Evolutionary conservation across 1,140 invertebrate genomes (phyloP), one percentile per base, ranked within the genome.

Genomic region (Potamilus streckersoni): DNA sequence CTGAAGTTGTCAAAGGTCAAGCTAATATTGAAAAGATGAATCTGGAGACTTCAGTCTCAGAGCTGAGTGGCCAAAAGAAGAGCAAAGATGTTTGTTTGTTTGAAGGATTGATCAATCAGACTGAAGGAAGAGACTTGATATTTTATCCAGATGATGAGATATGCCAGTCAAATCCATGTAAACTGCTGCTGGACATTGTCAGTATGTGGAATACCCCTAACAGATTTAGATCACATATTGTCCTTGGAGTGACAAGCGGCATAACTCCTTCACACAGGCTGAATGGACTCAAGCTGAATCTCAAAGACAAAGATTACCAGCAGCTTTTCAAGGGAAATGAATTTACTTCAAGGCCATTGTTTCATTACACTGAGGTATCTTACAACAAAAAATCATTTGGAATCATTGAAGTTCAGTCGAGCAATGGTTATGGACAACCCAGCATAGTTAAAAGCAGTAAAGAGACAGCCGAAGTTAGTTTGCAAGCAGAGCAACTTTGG

Each of bases 131-230:
- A 57, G 38, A 69, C 38, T 38, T 58, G 16, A 27, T 63, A 38
- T 76, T 76, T 69, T 55, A 70, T 27, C 57, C 17, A 27, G 20
- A 59, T 4, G 19, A 20, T 58, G 59, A 63, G 6, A 14, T 23
- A 23, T 76, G 70, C 59, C 13, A 31, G 65, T 15, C 38, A 56
- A 62, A 70, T 59, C 68, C 67, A 64, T 31, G 63, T 12, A 20
- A 6, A 56, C 65, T 68, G n/a, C 64, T 56, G 13, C 13, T 65
- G 13, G 68, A 76, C 58, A 66, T 76, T 58, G 74, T 76, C n/a
- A 57, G 56, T 38, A 57, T 76, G 63, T 76, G 74, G 74, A 76
- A 76, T 23, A 76, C 74, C 2, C 74, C 74, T 38, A 61, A 76
- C 17, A 76, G 74, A 19, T 49, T 62, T 19, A 71, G 59, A 17